Evolutionary conservation across 2,797 vertebrate species (phyloP).

Genomic region (Sus cebifrons): DNA sequence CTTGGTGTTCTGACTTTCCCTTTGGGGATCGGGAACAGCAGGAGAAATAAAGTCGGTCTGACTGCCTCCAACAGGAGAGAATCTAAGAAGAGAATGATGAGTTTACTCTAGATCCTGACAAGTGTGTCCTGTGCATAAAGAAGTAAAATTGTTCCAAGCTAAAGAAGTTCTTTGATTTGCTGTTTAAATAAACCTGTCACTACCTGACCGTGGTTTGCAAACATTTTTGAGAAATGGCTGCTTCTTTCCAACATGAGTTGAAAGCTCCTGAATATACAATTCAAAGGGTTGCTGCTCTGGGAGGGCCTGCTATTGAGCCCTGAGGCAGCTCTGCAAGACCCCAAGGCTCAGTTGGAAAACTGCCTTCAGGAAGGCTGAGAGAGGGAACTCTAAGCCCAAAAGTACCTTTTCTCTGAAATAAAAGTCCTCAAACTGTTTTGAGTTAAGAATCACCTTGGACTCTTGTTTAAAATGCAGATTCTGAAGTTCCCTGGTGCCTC

Average conservation of each 20-base stretch:
- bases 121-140: background rate
- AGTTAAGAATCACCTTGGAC: background rate
- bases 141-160: background rate
- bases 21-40: background rate
- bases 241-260: background rate
- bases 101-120: background rate
- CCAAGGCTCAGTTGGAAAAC: background rate
- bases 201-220: slow-evolving; percentile 17
- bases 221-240: background rate
- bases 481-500: too few species aligned
- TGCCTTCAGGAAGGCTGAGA: background rate
- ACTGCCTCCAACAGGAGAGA: background rate
- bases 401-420: background rate
- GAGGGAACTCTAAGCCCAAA: background rate
- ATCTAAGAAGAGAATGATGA: background rate
- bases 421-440: background rate
- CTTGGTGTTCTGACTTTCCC: background rate
- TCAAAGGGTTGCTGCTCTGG: background rate
- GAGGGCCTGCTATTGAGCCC: background rate
- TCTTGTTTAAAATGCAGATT: slow-evolving; percentile 19
- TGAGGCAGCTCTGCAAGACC: background rate
- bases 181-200: slow-evolving; percentile 53
- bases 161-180: background rate
- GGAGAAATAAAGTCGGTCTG: background rate
- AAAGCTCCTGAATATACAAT: background rate